phyloP scores from a whole-genome alignment of 1,140 invertebrate genomes.

The Argopecten irradians region DNA sequence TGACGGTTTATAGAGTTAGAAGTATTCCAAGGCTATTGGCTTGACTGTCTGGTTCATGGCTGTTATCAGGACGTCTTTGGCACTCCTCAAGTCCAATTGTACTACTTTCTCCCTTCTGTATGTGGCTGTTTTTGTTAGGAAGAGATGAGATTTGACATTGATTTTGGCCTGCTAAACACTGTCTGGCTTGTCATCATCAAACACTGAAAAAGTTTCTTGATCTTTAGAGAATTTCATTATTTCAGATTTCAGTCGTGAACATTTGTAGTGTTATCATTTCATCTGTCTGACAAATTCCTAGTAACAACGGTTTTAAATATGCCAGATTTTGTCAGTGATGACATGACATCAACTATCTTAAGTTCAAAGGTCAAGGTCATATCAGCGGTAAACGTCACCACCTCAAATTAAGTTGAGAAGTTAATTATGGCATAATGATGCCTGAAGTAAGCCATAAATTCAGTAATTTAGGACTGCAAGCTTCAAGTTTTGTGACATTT shows the following conservation, averaged over 20 bases:
- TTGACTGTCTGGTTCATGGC: background rate
- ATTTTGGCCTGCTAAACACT: background rate
- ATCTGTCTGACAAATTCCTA: background rate
- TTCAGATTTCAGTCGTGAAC: background rate
- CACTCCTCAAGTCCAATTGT: background rate
- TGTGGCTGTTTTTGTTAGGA: background rate
- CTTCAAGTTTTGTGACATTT: background rate
- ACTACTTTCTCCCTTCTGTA: constrained; percentile 3
- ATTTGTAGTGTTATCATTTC: background rate
- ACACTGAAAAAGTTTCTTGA: background rate
- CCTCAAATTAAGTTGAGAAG: background rate
- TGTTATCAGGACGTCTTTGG: background rate
- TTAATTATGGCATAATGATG: background rate
- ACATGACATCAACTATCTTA: background rate
- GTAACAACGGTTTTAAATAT: background rate
- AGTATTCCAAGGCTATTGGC: background rate
- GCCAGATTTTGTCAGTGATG: background rate
- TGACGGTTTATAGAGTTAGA: background rate
- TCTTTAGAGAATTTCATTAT: background rate
- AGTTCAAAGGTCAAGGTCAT: background rate
- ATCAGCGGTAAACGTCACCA: background rate
- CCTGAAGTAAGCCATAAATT: background rate
- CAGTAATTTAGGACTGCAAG: background rate
- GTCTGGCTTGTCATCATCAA: background rate
- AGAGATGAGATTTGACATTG: background rate